Conservation (phyloP, 1,140 invertebrate genomes). For the Drosophila pectinifera region DNA sequence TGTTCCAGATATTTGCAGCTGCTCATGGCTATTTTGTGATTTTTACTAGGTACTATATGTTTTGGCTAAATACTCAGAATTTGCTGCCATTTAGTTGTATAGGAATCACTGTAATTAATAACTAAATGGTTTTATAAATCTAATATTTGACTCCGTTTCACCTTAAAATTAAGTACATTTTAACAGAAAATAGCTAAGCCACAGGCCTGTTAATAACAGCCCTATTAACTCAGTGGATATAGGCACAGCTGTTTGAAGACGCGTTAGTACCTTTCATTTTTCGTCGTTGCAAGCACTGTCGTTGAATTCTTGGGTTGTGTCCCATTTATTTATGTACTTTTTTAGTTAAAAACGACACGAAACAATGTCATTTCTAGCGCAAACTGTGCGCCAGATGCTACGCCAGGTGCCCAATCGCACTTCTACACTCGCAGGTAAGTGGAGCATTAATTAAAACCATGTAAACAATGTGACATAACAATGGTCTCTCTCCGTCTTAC, state of each 20-base stretch:
- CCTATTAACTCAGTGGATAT: neutral
- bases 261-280: constrained; percentile 4
- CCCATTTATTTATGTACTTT: constrained; percentile 23
- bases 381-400: constrained; percentile 59
- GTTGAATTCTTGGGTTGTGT: neutral
- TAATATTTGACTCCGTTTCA: too few relatives aligned
- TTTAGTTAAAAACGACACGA: constrained; percentile 8
- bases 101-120: too few relatives aligned
- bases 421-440: constrained; percentile 33
- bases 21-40: too few relatives aligned
- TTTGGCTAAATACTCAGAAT: too few relatives aligned
- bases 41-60: too few relatives aligned
- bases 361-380: constrained; percentile 61
- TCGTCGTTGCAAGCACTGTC: neutral
- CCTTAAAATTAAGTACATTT: neutral
- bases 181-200: neutral
- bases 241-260: constrained; percentile 6
- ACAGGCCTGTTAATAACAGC: neutral
- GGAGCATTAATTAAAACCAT: neutral
- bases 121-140: too few relatives aligned
- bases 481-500: neutral
- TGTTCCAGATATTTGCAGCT: too few relatives aligned
- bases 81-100: too few relatives aligned
- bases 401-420: constrained; percentile 41
- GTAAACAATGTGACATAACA: constrained; percentile 66